Conservation (phyloP, 2,797 vertebrate species). For the Rhynchonycteris naso region DNA sequence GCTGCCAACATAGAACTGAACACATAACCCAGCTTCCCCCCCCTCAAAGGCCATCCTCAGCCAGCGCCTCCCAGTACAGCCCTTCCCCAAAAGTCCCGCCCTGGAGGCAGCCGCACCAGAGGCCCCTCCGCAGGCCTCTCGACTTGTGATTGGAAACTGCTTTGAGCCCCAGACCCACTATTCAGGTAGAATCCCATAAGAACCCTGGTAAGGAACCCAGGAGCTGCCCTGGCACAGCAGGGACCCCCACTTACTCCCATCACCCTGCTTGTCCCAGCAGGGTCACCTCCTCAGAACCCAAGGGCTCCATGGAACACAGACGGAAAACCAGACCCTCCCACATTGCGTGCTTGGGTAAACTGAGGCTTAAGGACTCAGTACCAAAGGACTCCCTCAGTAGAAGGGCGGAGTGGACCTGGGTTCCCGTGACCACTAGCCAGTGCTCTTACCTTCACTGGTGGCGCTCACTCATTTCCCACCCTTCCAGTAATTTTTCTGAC, state of each 20-base stretch:
- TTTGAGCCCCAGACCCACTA: not conserved
- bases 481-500: not conserved
- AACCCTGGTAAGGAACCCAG: not conserved
- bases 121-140: not conserved
- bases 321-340: not conserved
- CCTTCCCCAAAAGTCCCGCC: not conserved
- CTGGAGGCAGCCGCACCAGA: fast-evolving
- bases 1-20: not conserved
- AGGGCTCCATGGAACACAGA: not conserved
- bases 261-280: not conserved
- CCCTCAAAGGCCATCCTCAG: not conserved
- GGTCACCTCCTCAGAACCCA: not conserved
- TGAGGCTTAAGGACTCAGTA: not conserved
- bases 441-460: not conserved
- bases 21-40: fast-evolving
- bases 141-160: not conserved
- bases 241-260: not conserved
- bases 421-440: not conserved
- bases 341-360: not conserved
- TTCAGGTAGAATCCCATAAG: not conserved
- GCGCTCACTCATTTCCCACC: too few species aligned
- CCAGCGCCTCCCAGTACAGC: not conserved
- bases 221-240: not conserved
- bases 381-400: not conserved
- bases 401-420: not conserved